Conservation (phyloP, 2,113 vertebrate species). For the Hoplias malabaricus region DNA sequence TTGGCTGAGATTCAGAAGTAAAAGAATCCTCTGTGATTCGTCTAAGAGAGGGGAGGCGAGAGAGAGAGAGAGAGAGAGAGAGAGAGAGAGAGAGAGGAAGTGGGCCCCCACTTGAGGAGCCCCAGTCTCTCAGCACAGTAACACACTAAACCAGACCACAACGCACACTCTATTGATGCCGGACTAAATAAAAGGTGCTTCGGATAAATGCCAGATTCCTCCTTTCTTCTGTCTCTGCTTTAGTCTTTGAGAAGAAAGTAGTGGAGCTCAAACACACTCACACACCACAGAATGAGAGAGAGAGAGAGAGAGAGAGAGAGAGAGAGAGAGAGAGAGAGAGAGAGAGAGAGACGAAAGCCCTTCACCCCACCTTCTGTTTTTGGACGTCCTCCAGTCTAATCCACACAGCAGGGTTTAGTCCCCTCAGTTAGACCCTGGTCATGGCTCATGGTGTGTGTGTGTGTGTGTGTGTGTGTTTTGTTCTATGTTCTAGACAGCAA, state of each 20-base stretch:
- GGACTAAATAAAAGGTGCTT: slow-evolving; percentile 7
- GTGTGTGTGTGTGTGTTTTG: background rate
- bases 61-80: slow-evolving; percentile 21
- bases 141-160: background rate
- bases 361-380: slow-evolving; percentile 28
- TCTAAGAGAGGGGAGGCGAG: background rate
- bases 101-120: background rate
- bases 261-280: too few relatives aligned
- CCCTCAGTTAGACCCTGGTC: slow-evolving; percentile 2
- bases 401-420: slow-evolving; percentile 40
- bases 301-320: too few relatives aligned
- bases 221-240: too few relatives aligned
- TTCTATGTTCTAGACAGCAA: background rate
- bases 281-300: too few relatives aligned
- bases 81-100: slow-evolving; percentile 13
- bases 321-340: too few relatives aligned
- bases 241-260: background rate
- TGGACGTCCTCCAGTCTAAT: slow-evolving; percentile 51
- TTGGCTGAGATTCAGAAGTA: too few relatives aligned
- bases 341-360: slow-evolving; percentile 24
- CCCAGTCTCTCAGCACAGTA: slow-evolving; percentile 35
- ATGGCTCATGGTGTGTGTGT: too few relatives aligned
- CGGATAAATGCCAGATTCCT: background rate
- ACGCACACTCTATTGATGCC: background rate
- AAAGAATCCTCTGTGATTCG: background rate